Conservation (phyloP, 2,888 invertebrate species). For the Drosophila glabriapex region DNA sequence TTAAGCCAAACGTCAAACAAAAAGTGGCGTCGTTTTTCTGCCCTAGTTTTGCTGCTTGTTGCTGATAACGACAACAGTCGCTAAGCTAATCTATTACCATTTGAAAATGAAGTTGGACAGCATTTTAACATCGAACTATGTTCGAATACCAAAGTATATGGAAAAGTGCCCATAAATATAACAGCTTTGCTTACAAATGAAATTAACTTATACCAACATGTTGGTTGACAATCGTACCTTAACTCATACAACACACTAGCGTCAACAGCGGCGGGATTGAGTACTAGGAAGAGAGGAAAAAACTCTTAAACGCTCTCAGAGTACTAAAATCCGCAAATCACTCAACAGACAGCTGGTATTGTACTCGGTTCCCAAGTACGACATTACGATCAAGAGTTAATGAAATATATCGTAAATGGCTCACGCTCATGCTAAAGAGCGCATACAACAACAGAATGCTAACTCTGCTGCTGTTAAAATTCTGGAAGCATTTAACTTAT, state of each 20-base stretch:
- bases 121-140: background rate
- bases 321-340: constrained; percentile 19
- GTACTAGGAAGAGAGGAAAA: constrained; percentile 32
- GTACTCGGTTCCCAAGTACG: constrained; percentile 30
- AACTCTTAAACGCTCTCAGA: constrained; percentile 21
- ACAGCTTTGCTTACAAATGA: constrained; percentile 31
- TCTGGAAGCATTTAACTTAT: constrained; percentile 1
- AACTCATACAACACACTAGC: constrained; percentile 19
- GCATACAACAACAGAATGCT: constrained; percentile 17
- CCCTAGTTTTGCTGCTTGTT: background rate
- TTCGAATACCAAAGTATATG: background rate
- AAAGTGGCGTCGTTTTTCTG: constrained; percentile 31
- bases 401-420: constrained; percentile 4
- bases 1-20: constrained; percentile 39
- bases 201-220: constrained; percentile 41
- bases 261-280: constrained; percentile 2
- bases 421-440: constrained; percentile 32
- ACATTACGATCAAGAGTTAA: constrained; percentile 47
- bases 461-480: constrained; percentile 14
- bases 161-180: constrained; percentile 9
- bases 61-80: constrained; percentile 47
- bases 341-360: constrained; percentile 7
- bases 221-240: constrained; percentile 26
- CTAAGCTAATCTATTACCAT: constrained; percentile 27
- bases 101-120: background rate